Conservation (phyloP, 2,113 vertebrate species). For the Indri indri region DNA sequence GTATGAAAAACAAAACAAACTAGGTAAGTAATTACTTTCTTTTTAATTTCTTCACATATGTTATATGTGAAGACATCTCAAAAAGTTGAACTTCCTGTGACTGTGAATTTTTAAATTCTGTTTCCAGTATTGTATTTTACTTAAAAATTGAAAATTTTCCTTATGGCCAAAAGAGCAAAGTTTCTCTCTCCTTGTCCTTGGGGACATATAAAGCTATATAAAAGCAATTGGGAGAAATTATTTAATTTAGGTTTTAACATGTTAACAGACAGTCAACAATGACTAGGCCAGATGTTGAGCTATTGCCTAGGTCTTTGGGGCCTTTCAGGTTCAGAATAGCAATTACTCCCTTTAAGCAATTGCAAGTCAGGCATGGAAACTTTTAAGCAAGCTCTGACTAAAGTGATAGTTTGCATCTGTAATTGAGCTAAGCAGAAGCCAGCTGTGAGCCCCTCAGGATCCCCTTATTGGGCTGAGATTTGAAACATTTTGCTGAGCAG, state of each 20-base stretch:
- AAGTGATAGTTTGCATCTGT: slow-evolving; percentile 23
- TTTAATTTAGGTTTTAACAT: slow-evolving; percentile 21
- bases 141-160: slow-evolving; percentile 28
- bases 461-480: slow-evolving; percentile 17
- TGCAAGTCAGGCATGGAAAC: slow-evolving; percentile 31
- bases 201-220: neutral
- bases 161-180: neutral
- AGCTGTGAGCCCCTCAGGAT: slow-evolving; percentile 12
- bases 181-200: neutral
- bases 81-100: slow-evolving; percentile 6
- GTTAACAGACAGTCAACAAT: neutral
- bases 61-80: neutral
- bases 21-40: neutral
- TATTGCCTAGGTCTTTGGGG: neutral
- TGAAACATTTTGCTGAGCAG: slow-evolving; percentile 56
- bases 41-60: neutral
- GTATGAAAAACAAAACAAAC: neutral
- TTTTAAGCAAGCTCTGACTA: slow-evolving; percentile 16
- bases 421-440: slow-evolving; percentile 50
- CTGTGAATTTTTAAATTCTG: neutral
- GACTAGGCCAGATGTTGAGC: slow-evolving; percentile 39
- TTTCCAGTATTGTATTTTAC: neutral
- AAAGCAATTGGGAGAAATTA: slow-evolving; percentile 47
- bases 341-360: neutral
- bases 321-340: neutral